phyloP scores from a whole-genome alignment of 2,797 vertebrate genomes.

The Sebastes diaconus region DNA sequence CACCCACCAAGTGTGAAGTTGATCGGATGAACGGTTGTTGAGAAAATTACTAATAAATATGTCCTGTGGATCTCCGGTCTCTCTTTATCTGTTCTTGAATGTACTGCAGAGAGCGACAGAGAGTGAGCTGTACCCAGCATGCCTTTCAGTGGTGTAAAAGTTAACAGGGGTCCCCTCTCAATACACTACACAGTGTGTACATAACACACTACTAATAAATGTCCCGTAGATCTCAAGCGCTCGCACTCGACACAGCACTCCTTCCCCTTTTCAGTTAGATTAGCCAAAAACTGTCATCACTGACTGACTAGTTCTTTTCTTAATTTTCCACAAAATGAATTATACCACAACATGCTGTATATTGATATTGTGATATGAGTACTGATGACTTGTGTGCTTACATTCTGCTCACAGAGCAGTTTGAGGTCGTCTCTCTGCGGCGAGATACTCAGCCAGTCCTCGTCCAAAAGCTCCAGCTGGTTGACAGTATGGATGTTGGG shows the following conservation, averaged over 20 bases:
- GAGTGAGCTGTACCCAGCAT: background rate
- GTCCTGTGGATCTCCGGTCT: background rate
- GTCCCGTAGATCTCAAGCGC: background rate
- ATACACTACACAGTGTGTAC: background rate
- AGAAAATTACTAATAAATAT: background rate
- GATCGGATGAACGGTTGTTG: background rate
- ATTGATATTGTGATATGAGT: background rate
- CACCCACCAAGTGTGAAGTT: background rate
- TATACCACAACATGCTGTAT: background rate
- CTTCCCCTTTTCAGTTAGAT: background rate
- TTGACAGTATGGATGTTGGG: slow-evolving; percentile 89
- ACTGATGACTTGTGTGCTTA: slow-evolving; percentile 70
- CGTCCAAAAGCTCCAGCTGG: slow-evolving; percentile 92
- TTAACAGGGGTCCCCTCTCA: background rate
- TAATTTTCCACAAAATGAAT: background rate
- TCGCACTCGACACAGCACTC: background rate
- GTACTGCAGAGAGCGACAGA: background rate
- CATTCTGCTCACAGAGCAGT: slow-evolving; percentile 98
- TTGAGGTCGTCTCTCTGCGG: slow-evolving; percentile 98
- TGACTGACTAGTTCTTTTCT: no score
- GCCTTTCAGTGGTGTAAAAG: background rate
- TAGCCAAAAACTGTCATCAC: background rate
- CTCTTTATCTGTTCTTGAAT: background rate
- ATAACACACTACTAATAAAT: background rate
- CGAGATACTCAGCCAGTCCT: slow-evolving; percentile 95